A percentile compares a stretch with the other conserved stretches of the same genome.
phyloP scores from a whole-genome alignment of 2,888 invertebrate species.

The Mayetiola destructor region DNA sequence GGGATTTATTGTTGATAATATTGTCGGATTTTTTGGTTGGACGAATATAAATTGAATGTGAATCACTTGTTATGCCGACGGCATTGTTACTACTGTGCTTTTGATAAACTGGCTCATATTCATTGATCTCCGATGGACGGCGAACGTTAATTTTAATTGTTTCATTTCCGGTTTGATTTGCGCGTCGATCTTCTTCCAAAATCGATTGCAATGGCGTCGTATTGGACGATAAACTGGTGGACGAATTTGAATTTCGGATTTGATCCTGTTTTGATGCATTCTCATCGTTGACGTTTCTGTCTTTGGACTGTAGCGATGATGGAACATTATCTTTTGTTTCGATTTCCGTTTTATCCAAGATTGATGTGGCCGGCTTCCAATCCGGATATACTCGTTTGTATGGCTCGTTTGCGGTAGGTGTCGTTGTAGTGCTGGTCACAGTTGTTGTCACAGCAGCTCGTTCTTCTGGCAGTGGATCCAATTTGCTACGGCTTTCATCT shows the following conservation, averaged over 20 bases:
- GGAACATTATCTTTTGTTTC: slow-evolving; percentile 55
- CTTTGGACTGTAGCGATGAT: slow-evolving; percentile 31
- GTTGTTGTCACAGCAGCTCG: slow-evolving; percentile 38
- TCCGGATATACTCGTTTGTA: slow-evolving; percentile 56
- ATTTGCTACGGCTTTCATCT: slow-evolving; percentile 36
- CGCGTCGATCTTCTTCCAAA: slow-evolving; percentile 47
- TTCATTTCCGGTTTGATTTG: slow-evolving; percentile 38
- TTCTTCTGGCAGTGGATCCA: slow-evolving; percentile 63
- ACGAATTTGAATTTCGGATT: slow-evolving; percentile 14
- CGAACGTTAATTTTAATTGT: slow-evolving; percentile 44
- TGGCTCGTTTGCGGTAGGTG: slow-evolving; percentile 24
- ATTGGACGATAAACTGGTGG: background rate
- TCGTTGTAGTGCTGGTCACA: slow-evolving; percentile 17
- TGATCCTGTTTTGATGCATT: slow-evolving; percentile 49
- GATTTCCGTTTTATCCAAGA: slow-evolving; percentile 69
- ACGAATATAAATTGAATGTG: slow-evolving; percentile 18
- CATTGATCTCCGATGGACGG: slow-evolving; percentile 30
- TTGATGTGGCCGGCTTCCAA: slow-evolving; percentile 64
- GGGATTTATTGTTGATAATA: background rate
- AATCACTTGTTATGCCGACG: slow-evolving; percentile 11
- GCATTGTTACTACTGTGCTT: slow-evolving; percentile 18
- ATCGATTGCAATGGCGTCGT: slow-evolving; percentile 39
- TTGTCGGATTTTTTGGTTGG: slow-evolving; percentile 1
- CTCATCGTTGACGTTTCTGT: slow-evolving; percentile 59
- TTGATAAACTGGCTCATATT: slow-evolving; percentile 18